Evolutionary conservation across 2,113 vertebrate species (phyloP), one percentile per base, ranked within the genome.

Genomic region (Tricholaema leucomelas): DNA sequence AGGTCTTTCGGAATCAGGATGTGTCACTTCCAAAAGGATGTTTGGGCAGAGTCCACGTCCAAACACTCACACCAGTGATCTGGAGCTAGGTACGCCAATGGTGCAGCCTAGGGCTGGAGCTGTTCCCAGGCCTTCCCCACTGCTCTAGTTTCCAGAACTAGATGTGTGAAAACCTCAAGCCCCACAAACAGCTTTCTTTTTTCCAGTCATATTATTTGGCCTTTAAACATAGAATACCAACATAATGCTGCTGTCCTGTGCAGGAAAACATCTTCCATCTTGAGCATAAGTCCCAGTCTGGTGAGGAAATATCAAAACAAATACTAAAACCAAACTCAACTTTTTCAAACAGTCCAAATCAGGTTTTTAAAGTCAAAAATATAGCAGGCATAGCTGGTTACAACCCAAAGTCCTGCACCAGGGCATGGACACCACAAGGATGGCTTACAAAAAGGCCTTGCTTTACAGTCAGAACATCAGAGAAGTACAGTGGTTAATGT

Each of bases 1-100:
- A 87, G 52, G 75, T 85, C 64, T 82, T 85, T 67, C 52, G 82
- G 72, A n/a, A 33, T 80, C 65, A 83, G 79, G 81, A 87, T 71
- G 46, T 71, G 81, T 92, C 38, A 71, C n/a, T 89, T 92, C 71
- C 56, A 56, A 94, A 94, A 85, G 64, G 67, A 93, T 74, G 56
- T 85, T 84, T 77, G 69, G 64, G 52, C 56, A 92, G 46, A 56
- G n/a, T 75, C 56, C 18, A 14, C 4, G 5, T 36, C 23, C 73
- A 90, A 83, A 55, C 72, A 71, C 25, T 38, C 64, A 66, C 42
- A 44, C 8, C 66, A 14, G 24, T 30, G 40, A 70, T 50, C 33
- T 77, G 55, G 66, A 85, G 50, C 46, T 77, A 82, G 78, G 78
- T 87, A 71, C 77, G 38, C 56, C 87, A 58, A 82, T 17, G 33